These are phyloP conservation scores for Babyrousa celebensis DNA, from an alignment of 2,797 vertebrate species.

Conservation along the genomic window DNA sequence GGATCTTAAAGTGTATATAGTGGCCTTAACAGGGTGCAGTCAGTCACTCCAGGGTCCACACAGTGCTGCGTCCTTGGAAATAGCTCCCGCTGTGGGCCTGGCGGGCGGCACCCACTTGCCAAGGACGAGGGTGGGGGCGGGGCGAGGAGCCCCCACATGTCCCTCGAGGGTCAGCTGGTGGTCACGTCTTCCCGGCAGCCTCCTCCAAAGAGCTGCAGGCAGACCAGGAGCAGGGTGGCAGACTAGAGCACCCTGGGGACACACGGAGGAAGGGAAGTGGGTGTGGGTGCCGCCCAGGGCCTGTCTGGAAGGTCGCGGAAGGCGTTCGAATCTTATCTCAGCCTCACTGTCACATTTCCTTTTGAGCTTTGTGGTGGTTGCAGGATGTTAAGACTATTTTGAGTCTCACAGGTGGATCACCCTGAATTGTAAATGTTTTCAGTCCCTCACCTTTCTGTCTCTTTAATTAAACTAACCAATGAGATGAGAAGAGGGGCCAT, in stretches of 20 bases:
- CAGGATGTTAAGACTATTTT: neutral
- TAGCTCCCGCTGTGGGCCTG: accelerated
- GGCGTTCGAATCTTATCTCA: accelerated
- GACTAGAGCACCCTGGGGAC: no score
- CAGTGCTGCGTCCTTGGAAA: neutral
- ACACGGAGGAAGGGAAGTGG: accelerated
- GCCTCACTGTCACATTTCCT: no score
- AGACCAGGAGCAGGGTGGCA: neutral
- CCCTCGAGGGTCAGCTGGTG: neutral
- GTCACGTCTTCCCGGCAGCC: neutral
- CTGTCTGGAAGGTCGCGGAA: neutral
- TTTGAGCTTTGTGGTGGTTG: neutral
- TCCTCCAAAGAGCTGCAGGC: neutral
- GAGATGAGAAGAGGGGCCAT: neutral
- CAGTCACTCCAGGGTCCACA: neutral
- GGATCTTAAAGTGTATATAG: neutral
- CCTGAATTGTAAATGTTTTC: neutral
- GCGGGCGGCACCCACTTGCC: neutral
- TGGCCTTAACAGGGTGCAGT: neutral
- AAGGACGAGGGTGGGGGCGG: neutral
- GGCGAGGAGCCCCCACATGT: accelerated
- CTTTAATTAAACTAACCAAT: neutral
- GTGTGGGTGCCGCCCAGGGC: neutral
- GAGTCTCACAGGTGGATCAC: neutral
- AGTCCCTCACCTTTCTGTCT: neutral